Base-by-base conservation (phyloP, 2,888 invertebrate species). In the Fragum sueziense region DNA sequence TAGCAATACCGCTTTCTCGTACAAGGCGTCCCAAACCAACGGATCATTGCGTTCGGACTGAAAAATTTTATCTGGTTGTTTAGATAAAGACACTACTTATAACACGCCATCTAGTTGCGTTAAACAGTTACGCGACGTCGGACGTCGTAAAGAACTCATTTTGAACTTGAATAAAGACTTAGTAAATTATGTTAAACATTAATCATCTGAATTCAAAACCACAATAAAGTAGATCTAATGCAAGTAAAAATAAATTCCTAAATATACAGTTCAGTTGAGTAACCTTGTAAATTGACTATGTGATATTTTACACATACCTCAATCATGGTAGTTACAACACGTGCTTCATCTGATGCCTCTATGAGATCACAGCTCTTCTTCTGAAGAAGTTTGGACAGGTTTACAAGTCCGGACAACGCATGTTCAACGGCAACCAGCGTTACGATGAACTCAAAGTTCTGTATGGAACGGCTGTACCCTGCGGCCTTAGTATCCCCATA, bases 381-480 rank as follows among this genome's bases (percentile, higher is more conserved):
- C 72, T 72, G 77, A 11, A 77, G 34, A 6, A 37, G 57, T 33
- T 72, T 54, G 54, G 72, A 72, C 61, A 77, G 65, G 7, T 9
- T 34, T 31, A 72, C 72, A 25, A 33, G 59, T n/a, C 54, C 47
- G 31, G 77, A 72, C 33, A 76, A 41, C 20, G 61, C 34, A 70
- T 70, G 70, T 34, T 76, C 70, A n/a, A 70, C 72, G 9, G 72
- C 70, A 31, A 76, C 76, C 20, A 70, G 54, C n/a, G 65, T 65
- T 9, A 70, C 54, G n/a, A 70, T 70, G 52, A 76, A 76, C 22
- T 31, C 34, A 37, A 76, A 76, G 22, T 70, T 31, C n/a, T 33
- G 27, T 17, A 70, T 70, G 33, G 70, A 22, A 7, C 6, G 11
- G 27, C 34, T 52, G 62, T 51, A 70, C n/a, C 34, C 70, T 20